A percentile compares a stretch with the other conserved stretches of the same genome.
phyloP scores from a whole-genome alignment of 1,140 invertebrate genomes.

The Dendroctonus ponderosae region DNA sequence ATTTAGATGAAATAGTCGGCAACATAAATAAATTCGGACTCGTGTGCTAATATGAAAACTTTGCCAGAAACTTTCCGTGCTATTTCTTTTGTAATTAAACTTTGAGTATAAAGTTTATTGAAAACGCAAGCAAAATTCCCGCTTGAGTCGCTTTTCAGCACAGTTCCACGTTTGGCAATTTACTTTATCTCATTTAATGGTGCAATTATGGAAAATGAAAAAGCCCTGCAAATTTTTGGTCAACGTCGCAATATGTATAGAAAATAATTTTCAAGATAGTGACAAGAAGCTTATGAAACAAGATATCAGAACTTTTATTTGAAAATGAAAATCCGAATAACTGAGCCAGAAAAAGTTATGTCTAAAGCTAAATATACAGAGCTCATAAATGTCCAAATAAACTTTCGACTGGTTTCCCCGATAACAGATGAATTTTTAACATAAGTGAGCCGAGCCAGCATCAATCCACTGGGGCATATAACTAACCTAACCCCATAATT shows the following conservation, averaged over 20 bases:
- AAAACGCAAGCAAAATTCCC: constrained; percentile 39
- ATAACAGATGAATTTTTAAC: constrained; percentile 25
- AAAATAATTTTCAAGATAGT: too few species aligned
- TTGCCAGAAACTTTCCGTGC: constrained; percentile 32
- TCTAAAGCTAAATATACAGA: not conserved
- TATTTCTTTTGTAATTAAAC: constrained; percentile 41
- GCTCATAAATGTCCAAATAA: constrained; percentile 21
- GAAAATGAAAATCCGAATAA: too few species aligned
- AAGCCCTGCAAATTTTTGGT: too few species aligned
- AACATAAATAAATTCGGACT: not conserved
- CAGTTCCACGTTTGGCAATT: constrained; percentile 32
- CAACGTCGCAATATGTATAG: too few species aligned
- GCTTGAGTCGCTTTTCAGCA: constrained; percentile 24
- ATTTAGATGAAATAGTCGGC: too few species aligned
- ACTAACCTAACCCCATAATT: constrained; percentile 28
- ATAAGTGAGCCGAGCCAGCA: constrained; percentile 21
- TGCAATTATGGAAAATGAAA: too few species aligned
- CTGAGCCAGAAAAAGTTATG: too few species aligned
- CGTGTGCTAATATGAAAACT: constrained; percentile 20
- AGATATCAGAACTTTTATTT: too few species aligned
- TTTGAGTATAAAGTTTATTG: constrained; percentile 39
- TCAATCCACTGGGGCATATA: constrained; percentile 20
- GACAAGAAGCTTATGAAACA: too few species aligned
- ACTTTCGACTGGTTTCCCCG: constrained; percentile 11
- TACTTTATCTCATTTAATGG: constrained; percentile 32